These are phyloP conservation scores for Actenoides lindsayi DNA, from an alignment of 2,113 vertebrate species.

Conservation along the genomic window DNA sequence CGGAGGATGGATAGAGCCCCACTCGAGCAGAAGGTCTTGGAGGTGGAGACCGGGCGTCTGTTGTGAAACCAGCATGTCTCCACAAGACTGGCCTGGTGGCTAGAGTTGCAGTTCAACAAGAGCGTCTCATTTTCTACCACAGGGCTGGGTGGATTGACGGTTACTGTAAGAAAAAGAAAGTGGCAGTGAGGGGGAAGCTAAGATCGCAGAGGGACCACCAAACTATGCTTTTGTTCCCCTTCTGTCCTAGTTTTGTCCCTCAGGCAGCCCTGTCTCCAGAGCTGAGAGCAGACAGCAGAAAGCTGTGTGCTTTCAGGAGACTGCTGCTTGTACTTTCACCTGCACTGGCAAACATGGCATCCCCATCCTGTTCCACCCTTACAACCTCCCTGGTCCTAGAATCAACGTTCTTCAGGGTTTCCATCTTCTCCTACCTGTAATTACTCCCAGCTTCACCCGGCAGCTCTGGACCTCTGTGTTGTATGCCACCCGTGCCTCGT, in stretches of 20 bases:
- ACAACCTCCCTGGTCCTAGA: not conserved
- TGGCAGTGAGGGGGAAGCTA: not conserved
- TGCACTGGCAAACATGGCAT: not conserved
- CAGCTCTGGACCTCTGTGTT: not conserved
- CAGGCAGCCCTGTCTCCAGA: not conserved
- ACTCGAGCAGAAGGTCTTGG: not conserved
- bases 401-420: not conserved
- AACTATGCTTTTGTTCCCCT: not conserved
- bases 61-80: constrained; percentile 67
- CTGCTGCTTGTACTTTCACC: not conserved
- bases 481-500: not conserved
- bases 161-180: constrained; percentile 52
- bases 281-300: not conserved
- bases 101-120: constrained; percentile 73
- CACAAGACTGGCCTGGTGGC: constrained; percentile 54
- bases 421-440: constrained; percentile 53
- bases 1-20: not conserved
- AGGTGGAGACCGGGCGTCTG: not conserved
- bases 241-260: not conserved
- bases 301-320: accelerated
- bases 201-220: not conserved
- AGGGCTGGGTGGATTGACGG: constrained; percentile 13
- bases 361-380: not conserved
- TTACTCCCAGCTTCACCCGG: constrained; percentile 35
- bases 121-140: constrained; percentile 26